A percentile compares a stretch with the other conserved stretches of the same genome.
These are phyloP conservation scores for Butorides virescens DNA, from an alignment of 2,113 vertebrate species.

Conservation along the genomic window DNA sequence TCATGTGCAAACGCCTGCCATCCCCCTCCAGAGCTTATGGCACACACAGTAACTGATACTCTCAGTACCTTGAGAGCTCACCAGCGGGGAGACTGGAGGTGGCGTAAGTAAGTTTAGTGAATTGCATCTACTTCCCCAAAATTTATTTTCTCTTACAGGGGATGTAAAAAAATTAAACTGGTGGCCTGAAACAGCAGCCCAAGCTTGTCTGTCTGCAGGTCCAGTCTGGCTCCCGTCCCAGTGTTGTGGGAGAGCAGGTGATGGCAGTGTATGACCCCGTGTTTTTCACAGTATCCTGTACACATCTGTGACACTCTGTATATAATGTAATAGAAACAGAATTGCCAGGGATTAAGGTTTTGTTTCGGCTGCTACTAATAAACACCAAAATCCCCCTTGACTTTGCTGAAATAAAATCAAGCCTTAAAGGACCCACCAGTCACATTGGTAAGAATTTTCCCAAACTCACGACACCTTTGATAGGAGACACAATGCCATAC, in stretches of 20 bases:
- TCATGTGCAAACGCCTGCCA: neutral
- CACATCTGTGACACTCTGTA: neutral
- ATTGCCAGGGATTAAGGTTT: constrained; percentile 30
- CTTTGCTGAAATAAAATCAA: neutral
- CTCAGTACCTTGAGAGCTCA: neutral
- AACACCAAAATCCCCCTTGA: neutral
- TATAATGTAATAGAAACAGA: neutral
- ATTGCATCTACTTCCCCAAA: neutral
- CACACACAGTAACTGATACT: neutral
- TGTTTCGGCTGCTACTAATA: constrained; percentile 26
- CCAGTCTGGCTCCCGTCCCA: neutral
- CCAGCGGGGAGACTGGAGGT: neutral
- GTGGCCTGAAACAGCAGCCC: neutral
- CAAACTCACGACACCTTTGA: fast-evolving
- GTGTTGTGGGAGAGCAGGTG: neutral
- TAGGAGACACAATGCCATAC: neutral
- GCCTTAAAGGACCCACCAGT: neutral
- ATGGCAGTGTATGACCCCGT: neutral
- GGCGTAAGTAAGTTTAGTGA: neutral
- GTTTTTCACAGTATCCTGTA: neutral
- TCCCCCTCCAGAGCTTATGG: neutral
- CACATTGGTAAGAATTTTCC: neutral
- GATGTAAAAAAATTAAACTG: neutral
- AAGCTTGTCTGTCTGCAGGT: neutral
- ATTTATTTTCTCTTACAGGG: neutral